A percentile compares a stretch with the other conserved stretches of the same genome.
phyloP scores from a whole-genome alignment of 2,113 vertebrate genomes.

The Aldabrachelys gigantea region DNA sequence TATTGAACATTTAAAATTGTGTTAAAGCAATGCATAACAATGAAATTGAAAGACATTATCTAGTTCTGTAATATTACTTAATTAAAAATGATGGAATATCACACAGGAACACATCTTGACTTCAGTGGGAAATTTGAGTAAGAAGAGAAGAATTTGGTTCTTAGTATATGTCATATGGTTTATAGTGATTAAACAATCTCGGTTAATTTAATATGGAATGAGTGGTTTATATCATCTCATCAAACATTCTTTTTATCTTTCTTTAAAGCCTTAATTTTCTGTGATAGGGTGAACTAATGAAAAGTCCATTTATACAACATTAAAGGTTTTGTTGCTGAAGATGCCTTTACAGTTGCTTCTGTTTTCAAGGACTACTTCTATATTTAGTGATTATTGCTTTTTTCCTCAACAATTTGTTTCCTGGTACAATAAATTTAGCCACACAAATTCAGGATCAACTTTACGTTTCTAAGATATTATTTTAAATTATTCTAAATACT shows the following conservation, averaged over 20 bases:
- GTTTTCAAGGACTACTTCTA: not conserved
- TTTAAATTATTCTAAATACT: not conserved
- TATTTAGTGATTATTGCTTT: conserved; percentile 14
- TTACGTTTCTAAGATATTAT: not conserved
- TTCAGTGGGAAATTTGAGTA: not conserved
- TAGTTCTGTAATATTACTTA: not conserved
- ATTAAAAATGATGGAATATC: conserved; percentile 12
- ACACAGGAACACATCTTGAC: not conserved
- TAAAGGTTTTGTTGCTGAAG: not conserved
- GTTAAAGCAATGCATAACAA: not conserved
- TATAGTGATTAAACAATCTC: conserved; percentile 14
- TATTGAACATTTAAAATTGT: not conserved
- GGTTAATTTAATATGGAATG: conserved; percentile 36
- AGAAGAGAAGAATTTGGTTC: not conserved
- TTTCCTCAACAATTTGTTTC: not conserved
- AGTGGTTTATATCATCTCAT: conserved; percentile 16
- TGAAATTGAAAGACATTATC: not conserved
- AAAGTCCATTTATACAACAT: not conserved
- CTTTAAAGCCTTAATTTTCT: conserved; percentile 34
- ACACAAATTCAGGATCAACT: not conserved
- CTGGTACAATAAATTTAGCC: conserved; percentile 4
- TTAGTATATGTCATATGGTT: conserved; percentile 2
- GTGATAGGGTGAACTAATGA: conserved; percentile 22
- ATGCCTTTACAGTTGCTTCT: not conserved
- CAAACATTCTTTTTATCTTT: conserved; percentile 30